Conservation (phyloP, 2,888 invertebrate genomes). For the Troides aeacus region DNA sequence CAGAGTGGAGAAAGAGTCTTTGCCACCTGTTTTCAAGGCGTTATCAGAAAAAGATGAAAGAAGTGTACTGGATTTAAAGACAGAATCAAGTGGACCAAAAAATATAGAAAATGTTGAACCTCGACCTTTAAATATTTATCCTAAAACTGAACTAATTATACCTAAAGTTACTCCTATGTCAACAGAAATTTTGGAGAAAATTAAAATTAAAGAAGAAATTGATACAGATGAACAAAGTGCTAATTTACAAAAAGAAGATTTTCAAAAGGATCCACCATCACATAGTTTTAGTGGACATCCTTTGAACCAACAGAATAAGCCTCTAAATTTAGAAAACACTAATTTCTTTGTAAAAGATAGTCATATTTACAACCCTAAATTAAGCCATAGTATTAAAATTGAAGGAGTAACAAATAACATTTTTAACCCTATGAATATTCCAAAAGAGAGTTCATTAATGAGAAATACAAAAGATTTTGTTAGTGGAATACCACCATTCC, state of each 20-base stretch:
- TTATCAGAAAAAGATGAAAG: slow-evolving; percentile 65
- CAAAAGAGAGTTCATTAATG: slow-evolving; percentile 69
- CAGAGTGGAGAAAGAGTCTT: slow-evolving; percentile 67
- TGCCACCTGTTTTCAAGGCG: slow-evolving; percentile 57
- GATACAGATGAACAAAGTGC: slow-evolving; percentile 68
- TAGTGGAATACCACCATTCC: slow-evolving; percentile 63
- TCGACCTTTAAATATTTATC: slow-evolving; percentile 58
- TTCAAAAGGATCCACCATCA: slow-evolving; percentile 69
- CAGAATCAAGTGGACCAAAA: slow-evolving; percentile 56
- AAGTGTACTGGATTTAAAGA: slow-evolving; percentile 65
- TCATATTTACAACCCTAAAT: slow-evolving; percentile 70
- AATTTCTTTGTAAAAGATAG: slow-evolving; percentile 74
- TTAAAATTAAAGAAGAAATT: slow-evolving; percentile 77
- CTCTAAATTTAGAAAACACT: slow-evolving; percentile 71
- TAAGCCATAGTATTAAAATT: slow-evolving; percentile 69
- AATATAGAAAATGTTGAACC: slow-evolving; percentile 55
- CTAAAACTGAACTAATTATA: slow-evolving; percentile 82
- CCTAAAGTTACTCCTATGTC: slow-evolving; percentile 81
- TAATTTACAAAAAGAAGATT: slow-evolving; percentile 71
- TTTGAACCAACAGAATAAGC: slow-evolving; percentile 62
- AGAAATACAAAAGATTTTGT: slow-evolving; percentile 70
- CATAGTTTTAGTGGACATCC: slow-evolving; percentile 68
- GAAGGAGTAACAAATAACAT: slow-evolving; percentile 68
- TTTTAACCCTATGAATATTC: slow-evolving; percentile 69
- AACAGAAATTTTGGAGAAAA: slow-evolving; percentile 71